These are phyloP conservation scores for Dasyprocta punctata DNA, from an alignment of 2,113 vertebrate species.

Conservation along the genomic window DNA sequence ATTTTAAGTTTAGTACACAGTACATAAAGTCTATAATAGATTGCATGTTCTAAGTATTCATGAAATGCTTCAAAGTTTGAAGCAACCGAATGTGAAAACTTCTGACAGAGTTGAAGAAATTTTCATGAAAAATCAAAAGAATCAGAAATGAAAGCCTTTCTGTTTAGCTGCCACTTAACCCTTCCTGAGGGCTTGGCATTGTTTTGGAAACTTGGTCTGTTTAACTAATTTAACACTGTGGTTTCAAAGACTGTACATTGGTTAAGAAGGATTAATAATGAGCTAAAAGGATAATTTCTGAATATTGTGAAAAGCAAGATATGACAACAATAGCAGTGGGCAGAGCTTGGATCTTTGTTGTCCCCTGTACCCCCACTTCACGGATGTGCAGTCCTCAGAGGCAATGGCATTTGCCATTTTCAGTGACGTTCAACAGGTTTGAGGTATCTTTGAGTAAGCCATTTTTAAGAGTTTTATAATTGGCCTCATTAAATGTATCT, in stretches of 20 bases:
- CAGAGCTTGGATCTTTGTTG: not conserved
- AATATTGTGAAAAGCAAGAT: not conserved
- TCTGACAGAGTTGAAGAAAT: not conserved
- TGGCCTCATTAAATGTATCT: not conserved
- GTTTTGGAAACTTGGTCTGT: not conserved
- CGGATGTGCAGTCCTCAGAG: not conserved
- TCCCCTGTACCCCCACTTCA: not conserved
- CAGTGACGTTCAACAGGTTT: not conserved
- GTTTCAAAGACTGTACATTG: not conserved
- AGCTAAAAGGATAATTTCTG: not conserved
- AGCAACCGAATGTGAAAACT: conserved; percentile 14
- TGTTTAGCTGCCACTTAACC: not conserved
- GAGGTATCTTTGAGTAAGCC: not conserved
- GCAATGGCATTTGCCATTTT: not conserved
- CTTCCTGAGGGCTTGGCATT: not conserved
- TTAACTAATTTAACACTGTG: not conserved
- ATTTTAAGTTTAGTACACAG: not conserved
- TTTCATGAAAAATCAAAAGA: conserved; percentile 25
- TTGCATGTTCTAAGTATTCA: not conserved
- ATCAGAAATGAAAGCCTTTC: not conserved
- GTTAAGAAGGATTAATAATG: not conserved
- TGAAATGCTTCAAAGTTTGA: not conserved
- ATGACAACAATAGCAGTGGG: not conserved
- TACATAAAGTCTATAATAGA: not conserved
- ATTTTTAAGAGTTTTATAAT: not conserved